These are phyloP conservation scores for Drosophila trichaetosa DNA, from an alignment of 2,888 invertebrate species.

Conservation along the genomic window DNA sequence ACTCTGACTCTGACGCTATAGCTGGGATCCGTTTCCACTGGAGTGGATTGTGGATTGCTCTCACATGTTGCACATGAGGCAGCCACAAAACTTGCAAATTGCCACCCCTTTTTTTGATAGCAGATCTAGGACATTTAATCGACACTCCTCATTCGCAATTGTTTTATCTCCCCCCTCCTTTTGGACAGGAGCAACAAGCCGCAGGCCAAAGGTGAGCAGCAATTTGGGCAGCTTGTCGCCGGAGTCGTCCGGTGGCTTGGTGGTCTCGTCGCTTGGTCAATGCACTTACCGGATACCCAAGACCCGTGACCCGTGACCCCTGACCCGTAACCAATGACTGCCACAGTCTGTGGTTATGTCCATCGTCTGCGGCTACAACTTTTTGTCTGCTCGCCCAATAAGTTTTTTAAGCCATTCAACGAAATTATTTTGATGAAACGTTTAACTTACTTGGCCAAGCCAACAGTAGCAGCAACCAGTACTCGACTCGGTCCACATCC, in stretches of 20 bases:
- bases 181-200: conserved; percentile 14
- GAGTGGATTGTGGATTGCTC: too few species aligned
- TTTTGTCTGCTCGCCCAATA: conserved; percentile 13
- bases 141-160: neutral
- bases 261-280: conserved; percentile 34
- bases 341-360: conserved; percentile 28
- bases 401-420: conserved; percentile 49
- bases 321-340: neutral
- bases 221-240: neutral
- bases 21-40: neutral
- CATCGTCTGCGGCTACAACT: conserved; percentile 25
- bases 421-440: conserved; percentile 54
- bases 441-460: conserved; percentile 26
- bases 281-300: conserved; percentile 28
- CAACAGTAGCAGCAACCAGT: neutral
- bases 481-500: neutral
- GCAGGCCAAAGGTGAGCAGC: conserved; percentile 4
- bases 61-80: neutral
- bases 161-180: neutral
- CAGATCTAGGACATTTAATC: neutral
- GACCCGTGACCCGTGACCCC: neutral
- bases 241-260: neutral
- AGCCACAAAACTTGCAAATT: conserved; percentile 1
- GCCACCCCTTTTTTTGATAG: neutral
- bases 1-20: neutral